Evolutionary conservation across 2,888 invertebrate species (phyloP).

Genomic region (Cybosia mesomella): DNA sequence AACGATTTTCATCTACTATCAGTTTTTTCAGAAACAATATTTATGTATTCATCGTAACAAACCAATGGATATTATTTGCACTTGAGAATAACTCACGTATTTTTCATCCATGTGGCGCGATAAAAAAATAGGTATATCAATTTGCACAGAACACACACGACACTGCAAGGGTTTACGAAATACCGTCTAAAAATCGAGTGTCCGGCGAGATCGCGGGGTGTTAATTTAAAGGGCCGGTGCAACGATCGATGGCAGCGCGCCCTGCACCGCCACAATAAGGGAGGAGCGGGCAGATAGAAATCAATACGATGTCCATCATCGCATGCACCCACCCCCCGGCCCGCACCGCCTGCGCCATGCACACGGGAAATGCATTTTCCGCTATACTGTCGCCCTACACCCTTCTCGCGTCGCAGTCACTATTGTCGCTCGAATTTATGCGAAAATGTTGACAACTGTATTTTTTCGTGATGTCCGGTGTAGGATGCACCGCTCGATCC

Average conservation of each 20-base stretch:
- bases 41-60: slow-evolving; percentile 48
- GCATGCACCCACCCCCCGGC: slow-evolving; percentile 89
- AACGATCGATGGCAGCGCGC: slow-evolving; percentile 81
- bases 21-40: neutral
- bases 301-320: slow-evolving; percentile 88
- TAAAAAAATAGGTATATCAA: slow-evolving; percentile 59
- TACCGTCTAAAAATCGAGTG: slow-evolving; percentile 50
- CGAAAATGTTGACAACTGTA: slow-evolving; percentile 59
- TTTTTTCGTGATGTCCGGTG: slow-evolving; percentile 75
- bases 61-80: slow-evolving; percentile 57
- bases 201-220: slow-evolving; percentile 71
- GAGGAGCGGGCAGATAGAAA: slow-evolving; percentile 87
- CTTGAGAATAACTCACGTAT: slow-evolving; percentile 56
- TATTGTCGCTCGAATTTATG: slow-evolving; percentile 44
- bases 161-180: slow-evolving; percentile 56
- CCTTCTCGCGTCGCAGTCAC: slow-evolving; percentile 60
- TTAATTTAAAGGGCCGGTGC: slow-evolving; percentile 76
- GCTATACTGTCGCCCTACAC: slow-evolving; percentile 69
- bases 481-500: slow-evolving; percentile 80
- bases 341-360: slow-evolving; percentile 84
- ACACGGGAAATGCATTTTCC: slow-evolving; percentile 84
- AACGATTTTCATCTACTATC: slow-evolving; percentile 1
- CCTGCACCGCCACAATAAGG: slow-evolving; percentile 84
- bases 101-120: slow-evolving; percentile 72
- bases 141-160: slow-evolving; percentile 61